Evolutionary conservation across 1,140 invertebrate species (phyloP).

Genomic region (Leguminivora glycinivorella): DNA sequence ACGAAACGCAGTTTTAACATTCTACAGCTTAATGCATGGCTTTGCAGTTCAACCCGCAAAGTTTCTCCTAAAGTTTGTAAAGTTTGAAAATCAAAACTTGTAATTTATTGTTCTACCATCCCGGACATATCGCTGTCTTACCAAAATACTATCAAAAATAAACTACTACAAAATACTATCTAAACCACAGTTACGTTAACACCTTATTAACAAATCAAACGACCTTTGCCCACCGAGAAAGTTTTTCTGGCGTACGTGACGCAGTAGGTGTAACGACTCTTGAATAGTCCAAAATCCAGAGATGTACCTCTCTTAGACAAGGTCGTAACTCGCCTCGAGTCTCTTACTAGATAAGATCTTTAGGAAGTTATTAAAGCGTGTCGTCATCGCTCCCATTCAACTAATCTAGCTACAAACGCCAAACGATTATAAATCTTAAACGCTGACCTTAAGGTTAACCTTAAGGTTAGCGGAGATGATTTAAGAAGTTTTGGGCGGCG

Average conservation of each 20-base stretch:
- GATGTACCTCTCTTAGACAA: neutral
- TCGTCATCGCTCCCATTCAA: neutral
- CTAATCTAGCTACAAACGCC: neutral
- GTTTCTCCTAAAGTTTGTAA: too few species aligned
- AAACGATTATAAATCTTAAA: neutral
- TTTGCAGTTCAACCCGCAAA: too few species aligned
- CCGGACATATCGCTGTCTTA: neutral
- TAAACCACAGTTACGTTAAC: neutral
- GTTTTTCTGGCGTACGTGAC: neutral
- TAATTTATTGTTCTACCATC: too few species aligned
- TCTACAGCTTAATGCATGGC: too few species aligned
- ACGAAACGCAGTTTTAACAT: too few species aligned
- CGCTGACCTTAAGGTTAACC: neutral
- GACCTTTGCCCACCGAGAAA: neutral
- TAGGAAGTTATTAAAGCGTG: neutral
- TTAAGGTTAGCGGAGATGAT: neutral
- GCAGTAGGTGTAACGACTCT: neutral
- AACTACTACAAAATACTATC: too few species aligned
- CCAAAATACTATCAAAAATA: neutral
- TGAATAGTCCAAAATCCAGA: neutral
- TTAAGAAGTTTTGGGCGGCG: neutral
- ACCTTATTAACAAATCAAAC: neutral
- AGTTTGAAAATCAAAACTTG: too few species aligned
- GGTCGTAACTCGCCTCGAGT: neutral
- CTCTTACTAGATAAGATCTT: neutral